A percentile compares a stretch with the other conserved stretches of the same genome.
Conservation (phyloP, 1,140 invertebrate species). For the Ditylenchus dipsaci region DNA sequence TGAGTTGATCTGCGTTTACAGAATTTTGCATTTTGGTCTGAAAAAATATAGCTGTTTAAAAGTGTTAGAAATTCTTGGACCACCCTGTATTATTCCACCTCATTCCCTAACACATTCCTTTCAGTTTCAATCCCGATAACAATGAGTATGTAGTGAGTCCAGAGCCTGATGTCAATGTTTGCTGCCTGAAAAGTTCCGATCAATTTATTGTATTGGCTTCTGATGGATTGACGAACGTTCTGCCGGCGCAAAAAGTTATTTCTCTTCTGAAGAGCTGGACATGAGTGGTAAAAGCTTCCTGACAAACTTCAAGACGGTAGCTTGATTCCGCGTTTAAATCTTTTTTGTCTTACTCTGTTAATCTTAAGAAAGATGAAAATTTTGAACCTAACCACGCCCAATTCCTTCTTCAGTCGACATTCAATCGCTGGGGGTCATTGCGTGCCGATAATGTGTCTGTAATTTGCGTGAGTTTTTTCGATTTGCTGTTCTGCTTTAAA, state of each 20-base stretch:
- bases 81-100: too few species aligned
- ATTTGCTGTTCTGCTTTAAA: not conserved
- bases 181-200: slow-evolving; percentile 4
- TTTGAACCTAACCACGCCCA: slow-evolving; percentile 17
- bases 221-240: slow-evolving; percentile 31
- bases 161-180: slow-evolving; percentile 26
- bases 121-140: slow-evolving; percentile 26
- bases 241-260: slow-evolving; percentile 4
- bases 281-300: not conserved
- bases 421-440: slow-evolving; percentile 23
- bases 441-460: slow-evolving; percentile 34
- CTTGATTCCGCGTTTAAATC: not conserved
- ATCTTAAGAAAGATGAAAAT: not conserved
- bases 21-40: too few species aligned
- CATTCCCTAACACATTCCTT: too few species aligned
- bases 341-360: not conserved
- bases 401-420: slow-evolving; percentile 21
- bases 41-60: too few species aligned
- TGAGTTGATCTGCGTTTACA: too few species aligned
- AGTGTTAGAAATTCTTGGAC: too few species aligned
- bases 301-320: not conserved
- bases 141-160: slow-evolving; percentile 34
- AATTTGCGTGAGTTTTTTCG: slow-evolving; percentile 26
- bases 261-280: not conserved
- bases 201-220: slow-evolving; percentile 23